These are phyloP conservation scores for Anneissia japonica DNA, from an alignment of 35 echinoderm and acorn worm genomes.

Conservation along the genomic window DNA sequence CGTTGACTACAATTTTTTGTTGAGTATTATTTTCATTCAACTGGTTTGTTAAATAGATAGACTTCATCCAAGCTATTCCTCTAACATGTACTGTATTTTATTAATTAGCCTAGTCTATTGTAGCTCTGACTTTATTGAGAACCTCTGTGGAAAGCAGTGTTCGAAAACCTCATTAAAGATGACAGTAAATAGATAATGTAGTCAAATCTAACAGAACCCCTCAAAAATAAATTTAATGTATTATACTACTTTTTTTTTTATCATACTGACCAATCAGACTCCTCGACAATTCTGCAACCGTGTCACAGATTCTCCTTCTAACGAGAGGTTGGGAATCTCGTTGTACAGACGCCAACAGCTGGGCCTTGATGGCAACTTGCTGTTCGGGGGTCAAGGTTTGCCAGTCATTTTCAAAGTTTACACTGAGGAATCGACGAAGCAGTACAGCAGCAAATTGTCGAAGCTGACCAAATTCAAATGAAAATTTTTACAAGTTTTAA, in stretches of 20 bases:
- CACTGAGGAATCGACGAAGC: constrained; percentile 62
- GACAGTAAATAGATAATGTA: too few relatives aligned
- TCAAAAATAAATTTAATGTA: background rate
- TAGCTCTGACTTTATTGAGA: background rate
- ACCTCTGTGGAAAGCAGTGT: background rate
- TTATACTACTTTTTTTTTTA: background rate
- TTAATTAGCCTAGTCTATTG: background rate
- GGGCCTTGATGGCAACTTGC: constrained; percentile 47
- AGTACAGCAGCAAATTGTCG: constrained; percentile 86
- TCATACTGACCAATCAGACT: constrained; percentile 74
- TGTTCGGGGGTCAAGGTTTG: constrained; percentile 39
- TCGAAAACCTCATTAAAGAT: too few relatives aligned
- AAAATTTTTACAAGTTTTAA: too few relatives aligned
- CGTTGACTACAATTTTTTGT: too few relatives aligned
- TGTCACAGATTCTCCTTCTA: constrained; percentile 72
- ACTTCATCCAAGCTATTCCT: too few relatives aligned
- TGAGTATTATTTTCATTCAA: too few relatives aligned
- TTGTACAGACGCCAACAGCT: constrained; percentile 61
- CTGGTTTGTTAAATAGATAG: too few relatives aligned
- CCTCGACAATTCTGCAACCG: constrained; percentile 70
- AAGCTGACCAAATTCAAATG: too few relatives aligned
- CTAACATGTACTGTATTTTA: background rate
- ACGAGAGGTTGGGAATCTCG: constrained; percentile 41
- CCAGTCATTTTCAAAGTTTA: constrained; percentile 68
- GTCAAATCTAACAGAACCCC: too few relatives aligned